Conservation (phyloP, 2,113 vertebrate species). For the Labrus mixtus region DNA sequence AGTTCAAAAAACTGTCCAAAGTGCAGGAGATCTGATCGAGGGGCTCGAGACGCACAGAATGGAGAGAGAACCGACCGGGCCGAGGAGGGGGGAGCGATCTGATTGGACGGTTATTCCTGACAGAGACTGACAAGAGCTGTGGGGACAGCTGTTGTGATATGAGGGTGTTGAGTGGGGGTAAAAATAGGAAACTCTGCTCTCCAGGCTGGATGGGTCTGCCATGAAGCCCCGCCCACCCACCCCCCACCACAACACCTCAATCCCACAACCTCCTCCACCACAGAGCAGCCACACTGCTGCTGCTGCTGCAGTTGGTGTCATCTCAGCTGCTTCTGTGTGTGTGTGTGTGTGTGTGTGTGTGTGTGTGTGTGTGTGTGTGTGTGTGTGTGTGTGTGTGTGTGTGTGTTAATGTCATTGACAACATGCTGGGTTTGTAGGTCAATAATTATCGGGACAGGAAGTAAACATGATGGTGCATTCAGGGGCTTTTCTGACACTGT, state of each 20-base stretch:
- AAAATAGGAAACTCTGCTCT: conserved; percentile 83
- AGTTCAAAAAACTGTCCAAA: conserved; percentile 1
- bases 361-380: too few species aligned
- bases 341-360: not conserved
- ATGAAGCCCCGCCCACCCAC: conserved; percentile 31
- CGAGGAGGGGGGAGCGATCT: not conserved
- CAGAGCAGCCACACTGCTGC: conserved; percentile 43
- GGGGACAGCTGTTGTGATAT: conserved; percentile 90
- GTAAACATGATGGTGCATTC: not conserved
- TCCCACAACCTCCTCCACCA: conserved; percentile 9
- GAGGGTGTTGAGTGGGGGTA: conserved; percentile 69
- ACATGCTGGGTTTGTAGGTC: not conserved
- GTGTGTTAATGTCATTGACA: not conserved
- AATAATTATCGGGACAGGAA: not conserved
- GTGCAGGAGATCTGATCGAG: conserved; percentile 12
- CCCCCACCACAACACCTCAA: not conserved
- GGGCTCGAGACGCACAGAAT: conserved; percentile 29
- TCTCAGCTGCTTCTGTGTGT: conserved; percentile 61
- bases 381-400: too few species aligned
- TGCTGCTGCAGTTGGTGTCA: conserved; percentile 68
- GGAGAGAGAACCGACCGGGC: conserved; percentile 16
- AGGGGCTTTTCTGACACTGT: not conserved
- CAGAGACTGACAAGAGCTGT: conserved; percentile 62
- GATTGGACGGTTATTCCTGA: conserved; percentile 81
- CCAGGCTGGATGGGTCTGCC: conserved; percentile 20